Conservation (phyloP, 2,113 vertebrate genomes). For the Scytalopus superciliaris region DNA sequence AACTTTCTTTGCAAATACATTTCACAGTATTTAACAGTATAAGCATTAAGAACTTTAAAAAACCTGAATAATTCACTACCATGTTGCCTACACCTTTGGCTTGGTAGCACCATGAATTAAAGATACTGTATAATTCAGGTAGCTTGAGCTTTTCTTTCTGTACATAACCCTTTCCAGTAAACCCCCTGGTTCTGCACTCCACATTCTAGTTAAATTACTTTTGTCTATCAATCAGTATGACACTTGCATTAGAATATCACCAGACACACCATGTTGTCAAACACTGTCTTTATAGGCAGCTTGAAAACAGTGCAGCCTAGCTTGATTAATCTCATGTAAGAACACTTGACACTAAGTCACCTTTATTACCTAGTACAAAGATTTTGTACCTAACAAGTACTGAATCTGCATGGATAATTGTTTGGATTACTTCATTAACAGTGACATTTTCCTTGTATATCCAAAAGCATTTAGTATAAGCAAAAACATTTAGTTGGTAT, state of each 20-base stretch:
- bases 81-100: background rate
- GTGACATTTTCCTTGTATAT: background rate
- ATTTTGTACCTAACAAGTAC: background rate
- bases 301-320: background rate
- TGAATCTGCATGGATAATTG: background rate
- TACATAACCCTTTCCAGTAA: background rate
- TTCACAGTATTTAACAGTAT: background rate
- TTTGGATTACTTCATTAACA: background rate
- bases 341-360: background rate
- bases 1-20: background rate
- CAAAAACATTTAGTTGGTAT: background rate
- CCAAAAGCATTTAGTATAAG: background rate
- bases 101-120: background rate
- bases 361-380: background rate
- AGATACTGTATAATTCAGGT: background rate
- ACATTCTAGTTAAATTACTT: background rate
- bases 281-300: background rate
- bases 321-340: background rate
- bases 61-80: background rate
- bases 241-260: background rate
- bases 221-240: background rate
- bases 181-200: background rate
- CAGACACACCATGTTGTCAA: background rate
- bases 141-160: background rate
- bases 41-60: background rate